Percentiles rank a stretch among this genome's conserved stretches.
Conservation (phyloP, 2,797 vertebrate genomes). For the Atherinosoma microstoma region DNA sequence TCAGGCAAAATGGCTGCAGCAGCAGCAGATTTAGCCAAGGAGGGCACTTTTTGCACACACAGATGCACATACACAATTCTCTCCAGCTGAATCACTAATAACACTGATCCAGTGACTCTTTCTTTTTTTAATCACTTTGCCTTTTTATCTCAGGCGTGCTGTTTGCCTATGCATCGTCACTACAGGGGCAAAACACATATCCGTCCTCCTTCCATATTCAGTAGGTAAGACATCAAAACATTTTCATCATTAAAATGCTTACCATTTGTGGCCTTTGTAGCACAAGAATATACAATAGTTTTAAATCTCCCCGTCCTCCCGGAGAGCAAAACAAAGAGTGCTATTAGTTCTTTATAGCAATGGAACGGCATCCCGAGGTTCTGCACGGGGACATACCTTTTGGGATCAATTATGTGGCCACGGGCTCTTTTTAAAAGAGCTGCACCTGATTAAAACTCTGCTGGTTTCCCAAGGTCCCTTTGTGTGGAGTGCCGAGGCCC, state of each 20-base stretch:
- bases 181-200: conserved; percentile 84
- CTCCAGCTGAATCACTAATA: conserved; percentile 84
- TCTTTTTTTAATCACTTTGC: conserved; percentile 72
- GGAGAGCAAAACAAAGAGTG: conserved; percentile 76
- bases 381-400: conserved; percentile 81
- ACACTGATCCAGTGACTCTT: conserved; percentile 84
- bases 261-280: conserved; percentile 82
- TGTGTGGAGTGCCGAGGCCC: conserved; percentile 78
- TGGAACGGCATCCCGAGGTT: conserved; percentile 75
- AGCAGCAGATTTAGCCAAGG: conserved; percentile 73
- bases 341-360: conserved; percentile 80
- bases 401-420: conserved; percentile 87
- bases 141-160: conserved; percentile 76
- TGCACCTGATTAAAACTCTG: conserved; percentile 83
- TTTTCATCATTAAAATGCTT: conserved; percentile 84
- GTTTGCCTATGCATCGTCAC: conserved; percentile 81
- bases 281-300: conserved; percentile 77
- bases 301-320: conserved; percentile 76
- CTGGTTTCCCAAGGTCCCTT: conserved; percentile 79
- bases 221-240: conserved; percentile 81
- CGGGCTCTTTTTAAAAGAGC: conserved; percentile 81
- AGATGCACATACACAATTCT: conserved; percentile 28
- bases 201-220: conserved; percentile 77
- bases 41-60: conserved; percentile 60
- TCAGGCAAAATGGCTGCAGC: conserved; percentile 66